Base-by-base conservation (phyloP, 2,797 vertebrate species). In the Ficedula albicollis region DNA sequence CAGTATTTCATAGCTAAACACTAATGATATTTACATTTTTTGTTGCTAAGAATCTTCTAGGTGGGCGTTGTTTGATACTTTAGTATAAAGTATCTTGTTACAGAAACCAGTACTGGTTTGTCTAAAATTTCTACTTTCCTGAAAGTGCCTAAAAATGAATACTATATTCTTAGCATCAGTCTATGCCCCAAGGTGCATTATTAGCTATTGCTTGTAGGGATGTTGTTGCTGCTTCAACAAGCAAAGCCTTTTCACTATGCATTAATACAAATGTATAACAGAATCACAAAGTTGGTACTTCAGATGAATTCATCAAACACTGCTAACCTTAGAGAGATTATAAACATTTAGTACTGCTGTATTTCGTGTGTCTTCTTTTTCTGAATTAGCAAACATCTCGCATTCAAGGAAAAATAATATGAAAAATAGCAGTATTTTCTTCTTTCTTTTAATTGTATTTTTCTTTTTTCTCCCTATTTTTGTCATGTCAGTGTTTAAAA, bases 201-300 rank as follows among this genome's bases (percentile, higher is more conserved):
- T 67, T 67, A 83, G 39, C 44, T 87, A 41, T 84, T 63, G 67
- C 78, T 93, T 70, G 39, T 48, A 73, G 84, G 70, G 36, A 82
- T 76, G 39, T 72, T 89, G 41, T 48, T 93, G 66, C 69, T 94
- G 46, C 83, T 92, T 93, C 55, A 5, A n/a, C 89, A 89, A 87
- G 39, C 62, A 87, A 90, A 90, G 39, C 25, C 55, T 96, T 92
- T 90, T 91, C 88, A 84, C 25, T 86, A 69, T 69, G 62, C 78
- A 83, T 95, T 76, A 89, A 77, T 84, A 87, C 29, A 94, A 96
- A 92, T 52, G 11, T 52, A 32, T 39, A 84, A 84, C 22, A 73
- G n/a, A 82, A 73, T 83, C 41, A 41, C 15, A 34, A 84, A 88
- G 29, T 38, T 84, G 62, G 48, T 93, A 55, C 20, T 94, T 87